phyloP scores from a whole-genome alignment of 2,797 vertebrate genomes.

The Enteromius viviparus region DNA sequence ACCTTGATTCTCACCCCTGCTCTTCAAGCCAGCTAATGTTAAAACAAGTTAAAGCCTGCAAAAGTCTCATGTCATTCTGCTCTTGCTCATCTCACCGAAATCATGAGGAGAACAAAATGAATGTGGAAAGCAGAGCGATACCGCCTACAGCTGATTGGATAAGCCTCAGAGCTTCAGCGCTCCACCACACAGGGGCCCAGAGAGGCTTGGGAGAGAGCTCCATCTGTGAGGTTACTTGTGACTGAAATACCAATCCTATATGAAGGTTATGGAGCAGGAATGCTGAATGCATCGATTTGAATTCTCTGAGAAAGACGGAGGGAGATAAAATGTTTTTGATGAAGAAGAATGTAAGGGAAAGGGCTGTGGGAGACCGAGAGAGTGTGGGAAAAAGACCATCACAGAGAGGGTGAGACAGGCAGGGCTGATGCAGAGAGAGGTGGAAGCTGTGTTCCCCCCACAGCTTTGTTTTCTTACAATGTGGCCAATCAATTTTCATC shows the following conservation, averaged over 20 bases:
- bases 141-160: slow-evolving; percentile 41
- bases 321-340: slow-evolving; percentile 26
- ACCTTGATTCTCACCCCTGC: slow-evolving; percentile 38
- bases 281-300: slow-evolving; percentile 39
- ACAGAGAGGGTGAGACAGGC: not conserved
- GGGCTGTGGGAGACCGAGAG: not conserved
- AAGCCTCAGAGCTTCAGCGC: slow-evolving; percentile 33
- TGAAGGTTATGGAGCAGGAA: slow-evolving; percentile 31
- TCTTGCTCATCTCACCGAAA: slow-evolving; percentile 12
- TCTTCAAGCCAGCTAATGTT: slow-evolving; percentile 42
- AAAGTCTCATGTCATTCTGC: slow-evolving; percentile 42
- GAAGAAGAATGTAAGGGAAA: slow-evolving; percentile 33
- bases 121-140: slow-evolving; percentile 28
- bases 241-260: slow-evolving; percentile 51
- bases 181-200: slow-evolving; percentile 16
- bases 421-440: slow-evolving; percentile 7
- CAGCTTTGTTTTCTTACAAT: slow-evolving; percentile 56
- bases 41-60: slow-evolving; percentile 51
- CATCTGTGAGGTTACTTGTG: slow-evolving; percentile 49
- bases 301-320: slow-evolving; percentile 37
- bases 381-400: slow-evolving; percentile 32
- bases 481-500: slow-evolving; percentile 54
- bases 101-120: not conserved
- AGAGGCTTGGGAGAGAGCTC: slow-evolving; percentile 40
- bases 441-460: slow-evolving; percentile 33